Conservation (phyloP, 2,797 vertebrate genomes). For the Xenentodon cancila region DNA sequence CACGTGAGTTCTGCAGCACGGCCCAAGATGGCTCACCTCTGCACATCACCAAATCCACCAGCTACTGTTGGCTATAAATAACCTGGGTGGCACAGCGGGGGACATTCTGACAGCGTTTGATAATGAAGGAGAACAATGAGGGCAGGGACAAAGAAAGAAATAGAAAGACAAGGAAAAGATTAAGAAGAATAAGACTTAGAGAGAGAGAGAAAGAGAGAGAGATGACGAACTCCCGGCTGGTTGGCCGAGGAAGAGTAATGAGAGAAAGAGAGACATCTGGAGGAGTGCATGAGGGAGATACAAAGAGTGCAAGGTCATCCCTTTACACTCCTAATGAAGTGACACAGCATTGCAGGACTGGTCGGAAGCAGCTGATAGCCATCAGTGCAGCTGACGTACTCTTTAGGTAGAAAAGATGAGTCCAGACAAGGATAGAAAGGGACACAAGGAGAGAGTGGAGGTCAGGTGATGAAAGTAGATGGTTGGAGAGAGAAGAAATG, state of each 20-base stretch:
- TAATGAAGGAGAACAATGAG: slow-evolving; percentile 78
- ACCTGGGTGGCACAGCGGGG: slow-evolving; percentile 63
- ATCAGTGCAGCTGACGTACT: slow-evolving; percentile 53
- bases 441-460: slow-evolving; percentile 30
- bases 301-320: slow-evolving; percentile 78
- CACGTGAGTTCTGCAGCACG: slow-evolving; percentile 29
- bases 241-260: slow-evolving; percentile 59
- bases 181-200: slow-evolving; percentile 35
- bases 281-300: slow-evolving; percentile 44
- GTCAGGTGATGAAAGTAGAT: slow-evolving; percentile 22
- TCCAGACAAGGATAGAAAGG: slow-evolving; percentile 14
- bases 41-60: slow-evolving; percentile 52
- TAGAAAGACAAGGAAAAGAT: slow-evolving; percentile 56
- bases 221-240: slow-evolving; percentile 51
- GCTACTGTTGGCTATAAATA: slow-evolving; percentile 75
- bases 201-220: slow-evolving; percentile 10
- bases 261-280: slow-evolving; percentile 56
- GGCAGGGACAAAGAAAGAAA: slow-evolving; percentile 61
- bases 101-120: slow-evolving; percentile 68
- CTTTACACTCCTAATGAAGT: slow-evolving; percentile 77
- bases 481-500: slow-evolving; percentile 29
- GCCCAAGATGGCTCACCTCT: slow-evolving; percentile 57
- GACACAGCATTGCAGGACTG: slow-evolving; percentile 56
- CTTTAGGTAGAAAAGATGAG: slow-evolving; percentile 35
- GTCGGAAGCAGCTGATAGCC: slow-evolving; percentile 56